These are phyloP conservation scores for Balanococcus diminutus DNA, from an alignment of 2,888 invertebrate species.

Conservation along the genomic window DNA sequence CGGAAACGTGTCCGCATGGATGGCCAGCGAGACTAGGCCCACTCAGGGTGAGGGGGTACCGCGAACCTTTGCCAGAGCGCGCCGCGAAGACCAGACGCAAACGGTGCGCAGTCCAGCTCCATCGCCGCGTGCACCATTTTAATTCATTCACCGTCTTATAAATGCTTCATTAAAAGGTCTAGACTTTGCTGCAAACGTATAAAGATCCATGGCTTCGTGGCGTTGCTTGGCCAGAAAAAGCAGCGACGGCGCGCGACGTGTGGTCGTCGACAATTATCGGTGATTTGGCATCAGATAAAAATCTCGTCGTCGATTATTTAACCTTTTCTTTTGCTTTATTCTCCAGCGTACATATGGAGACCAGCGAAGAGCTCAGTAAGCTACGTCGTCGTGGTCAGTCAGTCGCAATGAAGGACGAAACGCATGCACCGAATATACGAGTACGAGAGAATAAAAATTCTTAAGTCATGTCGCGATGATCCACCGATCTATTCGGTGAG, in stretches of 20 bases:
- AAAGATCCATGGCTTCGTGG: neutral
- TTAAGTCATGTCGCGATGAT: neutral
- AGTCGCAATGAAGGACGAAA: too few species aligned
- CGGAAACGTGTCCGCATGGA: neutral
- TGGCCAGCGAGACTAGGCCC: neutral
- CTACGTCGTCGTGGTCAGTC: neutral
- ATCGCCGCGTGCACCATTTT: neutral
- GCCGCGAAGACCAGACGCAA: neutral
- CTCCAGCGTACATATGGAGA: neutral
- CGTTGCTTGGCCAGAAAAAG: neutral
- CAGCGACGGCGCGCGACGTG: neutral
- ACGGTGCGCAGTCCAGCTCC: neutral
- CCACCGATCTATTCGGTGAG: neutral
- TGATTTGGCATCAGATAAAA: slow-evolving; percentile 20
- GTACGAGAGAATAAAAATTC: neutral
- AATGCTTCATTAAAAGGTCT: neutral
- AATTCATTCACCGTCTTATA: neutral
- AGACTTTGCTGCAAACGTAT: neutral
- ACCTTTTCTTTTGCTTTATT: neutral
- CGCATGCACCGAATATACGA: too few species aligned
- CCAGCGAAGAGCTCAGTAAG: neutral
- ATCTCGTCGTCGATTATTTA: neutral
- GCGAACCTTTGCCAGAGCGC: neutral
- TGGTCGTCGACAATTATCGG: slow-evolving; percentile 36
- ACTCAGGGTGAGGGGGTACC: neutral